Conservation (phyloP, 1,140 invertebrate genomes). For the Magallana angulata region DNA sequence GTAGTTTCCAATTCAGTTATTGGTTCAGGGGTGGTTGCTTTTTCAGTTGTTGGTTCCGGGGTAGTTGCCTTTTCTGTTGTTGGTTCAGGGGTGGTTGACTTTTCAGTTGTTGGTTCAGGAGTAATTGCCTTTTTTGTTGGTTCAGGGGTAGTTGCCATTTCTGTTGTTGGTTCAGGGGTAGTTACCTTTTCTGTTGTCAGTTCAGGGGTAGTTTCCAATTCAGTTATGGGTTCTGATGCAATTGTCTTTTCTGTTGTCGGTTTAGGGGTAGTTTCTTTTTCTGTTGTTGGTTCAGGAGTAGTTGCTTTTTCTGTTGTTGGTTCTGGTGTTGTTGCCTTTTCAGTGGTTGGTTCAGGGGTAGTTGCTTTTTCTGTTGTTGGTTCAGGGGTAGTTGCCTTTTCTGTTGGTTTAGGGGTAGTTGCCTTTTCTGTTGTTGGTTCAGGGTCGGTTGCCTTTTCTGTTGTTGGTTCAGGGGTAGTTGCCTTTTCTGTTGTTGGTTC, state of each 20-base stretch:
- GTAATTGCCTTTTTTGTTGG: not conserved
- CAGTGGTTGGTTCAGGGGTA: not conserved
- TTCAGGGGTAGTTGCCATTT: not conserved
- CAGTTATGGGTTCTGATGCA: not conserved
- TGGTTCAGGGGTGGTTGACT: not conserved
- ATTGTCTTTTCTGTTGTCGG: not conserved
- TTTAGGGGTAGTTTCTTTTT: not conserved
- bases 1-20: not conserved
- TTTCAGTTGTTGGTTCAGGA: not conserved
- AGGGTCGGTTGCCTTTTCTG: too few species aligned
- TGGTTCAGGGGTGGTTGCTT: not conserved
- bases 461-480: too few species aligned
- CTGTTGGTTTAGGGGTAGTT: not conserved
- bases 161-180: not conserved
- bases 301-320: not conserved
- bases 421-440: too few species aligned
- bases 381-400: not conserved
- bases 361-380: not conserved
- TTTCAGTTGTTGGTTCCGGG: too few species aligned
- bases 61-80: not conserved
- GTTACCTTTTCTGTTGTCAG: not conserved
- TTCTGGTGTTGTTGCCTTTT: not conserved
- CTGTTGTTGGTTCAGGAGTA: not conserved
- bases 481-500: too few species aligned
- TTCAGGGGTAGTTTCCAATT: too few species aligned